These are phyloP conservation scores for Champsocephalus gunnari DNA, from an alignment of 2,797 vertebrate species.

Conservation along the genomic window DNA sequence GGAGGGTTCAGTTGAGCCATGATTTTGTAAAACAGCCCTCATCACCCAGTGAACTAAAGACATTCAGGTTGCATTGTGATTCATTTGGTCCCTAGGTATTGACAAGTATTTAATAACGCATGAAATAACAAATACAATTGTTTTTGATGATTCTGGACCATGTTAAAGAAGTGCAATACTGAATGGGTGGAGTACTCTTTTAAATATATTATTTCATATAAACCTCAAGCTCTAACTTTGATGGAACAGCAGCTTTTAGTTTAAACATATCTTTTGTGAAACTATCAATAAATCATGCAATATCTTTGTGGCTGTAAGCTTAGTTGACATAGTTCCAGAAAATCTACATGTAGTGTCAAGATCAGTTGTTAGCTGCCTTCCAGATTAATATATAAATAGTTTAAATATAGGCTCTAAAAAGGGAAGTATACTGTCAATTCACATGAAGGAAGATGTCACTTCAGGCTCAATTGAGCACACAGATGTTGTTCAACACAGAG, in stretches of 20 bases:
- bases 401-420: conserved; percentile 3
- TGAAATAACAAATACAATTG: no score
- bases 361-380: neutral
- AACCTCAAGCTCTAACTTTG: neutral
- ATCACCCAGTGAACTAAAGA: neutral
- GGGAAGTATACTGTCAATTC: neutral
- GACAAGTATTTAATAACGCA: neutral
- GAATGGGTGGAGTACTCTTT: neutral
- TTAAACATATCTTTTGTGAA: neutral
- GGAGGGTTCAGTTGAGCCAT: neutral
- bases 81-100: neutral
- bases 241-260: neutral
- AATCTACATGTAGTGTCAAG: neutral
- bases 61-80: neutral
- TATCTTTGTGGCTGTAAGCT: neutral
- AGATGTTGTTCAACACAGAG: conserved; percentile 39
- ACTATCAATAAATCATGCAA: neutral
- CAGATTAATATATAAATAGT: neutral
- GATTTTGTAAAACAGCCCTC: neutral
- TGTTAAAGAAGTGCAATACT: no score
- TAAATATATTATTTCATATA: neutral
- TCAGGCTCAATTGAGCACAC: conserved; percentile 5
- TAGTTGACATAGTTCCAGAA: neutral
- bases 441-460: conserved; percentile 11
- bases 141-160: neutral